Conservation (phyloP, 2,888 invertebrate species). For the Scaptomyza parva region DNA sequence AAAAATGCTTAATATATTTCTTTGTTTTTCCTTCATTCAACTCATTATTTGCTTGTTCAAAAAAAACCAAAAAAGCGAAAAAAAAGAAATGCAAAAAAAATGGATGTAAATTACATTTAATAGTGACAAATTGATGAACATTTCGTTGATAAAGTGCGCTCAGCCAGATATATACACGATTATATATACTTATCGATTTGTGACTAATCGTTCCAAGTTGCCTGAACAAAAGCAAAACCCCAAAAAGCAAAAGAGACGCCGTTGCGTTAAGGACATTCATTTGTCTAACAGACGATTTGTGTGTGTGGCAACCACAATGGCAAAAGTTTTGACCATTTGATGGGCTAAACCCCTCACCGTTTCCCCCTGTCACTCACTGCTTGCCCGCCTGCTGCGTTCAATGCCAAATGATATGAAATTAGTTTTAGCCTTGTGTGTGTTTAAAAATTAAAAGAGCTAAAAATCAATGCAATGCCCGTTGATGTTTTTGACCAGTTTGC, state of each 20-base stretch:
- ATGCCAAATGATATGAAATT: conserved; percentile 77
- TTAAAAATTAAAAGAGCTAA: conserved; percentile 61
- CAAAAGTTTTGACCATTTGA: conserved; percentile 43
- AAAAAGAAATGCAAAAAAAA: conserved; percentile 3
- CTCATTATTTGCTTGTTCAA: conserved; percentile 22
- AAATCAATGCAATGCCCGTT: conserved; percentile 45
- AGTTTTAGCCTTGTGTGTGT: conserved; percentile 69
- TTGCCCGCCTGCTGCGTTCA: conserved; percentile 20
- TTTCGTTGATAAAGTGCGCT: conserved; percentile 54
- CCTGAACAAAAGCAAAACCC: conserved; percentile 16
- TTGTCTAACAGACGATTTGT: conserved; percentile 40
- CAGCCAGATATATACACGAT: conserved; percentile 26
- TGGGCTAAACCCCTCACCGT: too few species aligned
- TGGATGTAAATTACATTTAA: conserved; percentile 46
- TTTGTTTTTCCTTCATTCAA: conserved; percentile 21
- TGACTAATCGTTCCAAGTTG: conserved; percentile 45
- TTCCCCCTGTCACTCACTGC: background rate
- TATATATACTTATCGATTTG: conserved; percentile 54
- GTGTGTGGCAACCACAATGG: conserved; percentile 21
- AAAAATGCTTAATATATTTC: too few species aligned
- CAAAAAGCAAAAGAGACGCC: conserved; percentile 18
- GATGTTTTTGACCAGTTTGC: conserved; percentile 26
- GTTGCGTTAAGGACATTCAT: conserved; percentile 53
- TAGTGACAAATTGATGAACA: conserved; percentile 55
- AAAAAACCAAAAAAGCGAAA: too few species aligned